Evolutionary conservation across 2,797 vertebrate species (phyloP).

Genomic region (Paedocypris micromegethes): DNA sequence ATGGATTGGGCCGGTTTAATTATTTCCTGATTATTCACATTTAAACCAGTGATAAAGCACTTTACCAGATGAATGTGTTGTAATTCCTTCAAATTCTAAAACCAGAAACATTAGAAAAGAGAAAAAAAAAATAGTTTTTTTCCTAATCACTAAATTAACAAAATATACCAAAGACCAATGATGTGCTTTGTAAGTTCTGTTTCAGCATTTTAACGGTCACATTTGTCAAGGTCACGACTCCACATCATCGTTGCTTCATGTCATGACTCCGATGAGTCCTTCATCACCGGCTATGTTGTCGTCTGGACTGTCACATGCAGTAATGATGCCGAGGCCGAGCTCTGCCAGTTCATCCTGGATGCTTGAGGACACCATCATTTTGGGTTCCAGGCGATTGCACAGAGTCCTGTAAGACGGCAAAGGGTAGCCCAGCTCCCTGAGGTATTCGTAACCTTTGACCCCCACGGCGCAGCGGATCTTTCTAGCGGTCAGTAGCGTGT

Average conservation of each 20-base stretch:
- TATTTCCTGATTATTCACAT: too few relatives aligned
- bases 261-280: slow-evolving; percentile 68
- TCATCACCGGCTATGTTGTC: slow-evolving; percentile 59
- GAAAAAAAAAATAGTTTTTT: too few relatives aligned
- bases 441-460: slow-evolving; percentile 74
- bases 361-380: slow-evolving; percentile 69
- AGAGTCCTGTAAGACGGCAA: slow-evolving; percentile 76
- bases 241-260: slow-evolving; percentile 51
- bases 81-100: too few relatives aligned
- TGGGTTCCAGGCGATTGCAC: slow-evolving; percentile 75
- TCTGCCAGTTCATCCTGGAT: slow-evolving; percentile 74
- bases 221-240: not conserved
- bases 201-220: slow-evolving; percentile 10
- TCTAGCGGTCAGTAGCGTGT: slow-evolving; percentile 70
- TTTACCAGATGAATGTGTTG: too few relatives aligned
- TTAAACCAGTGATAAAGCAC: too few relatives aligned
- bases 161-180: too few relatives aligned
- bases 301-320: slow-evolving; percentile 64
- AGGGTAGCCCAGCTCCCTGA: slow-evolving; percentile 74
- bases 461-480: slow-evolving; percentile 72
- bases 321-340: slow-evolving; percentile 70
- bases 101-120: too few relatives aligned
- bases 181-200: not conserved
- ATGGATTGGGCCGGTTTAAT: too few relatives aligned
- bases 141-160: too few relatives aligned